phyloP scores from a whole-genome alignment of 1,140 invertebrate species.

The Phthorimaea operculella region DNA sequence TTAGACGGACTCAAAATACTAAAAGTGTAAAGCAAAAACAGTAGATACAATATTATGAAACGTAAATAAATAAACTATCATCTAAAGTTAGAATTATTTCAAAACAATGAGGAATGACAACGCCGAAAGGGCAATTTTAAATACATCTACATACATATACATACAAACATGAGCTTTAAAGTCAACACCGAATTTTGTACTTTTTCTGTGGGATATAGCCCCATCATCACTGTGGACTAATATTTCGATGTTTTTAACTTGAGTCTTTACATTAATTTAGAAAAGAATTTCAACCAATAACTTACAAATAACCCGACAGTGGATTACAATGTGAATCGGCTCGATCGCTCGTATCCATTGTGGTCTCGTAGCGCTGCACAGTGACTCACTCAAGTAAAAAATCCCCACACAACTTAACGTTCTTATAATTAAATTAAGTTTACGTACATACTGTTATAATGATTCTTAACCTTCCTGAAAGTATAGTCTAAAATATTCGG shows the following conservation, averaged over 20 bases:
- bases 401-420: conserved; percentile 44
- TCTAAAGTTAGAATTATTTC: conserved; percentile 47
- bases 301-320: conserved; percentile 43
- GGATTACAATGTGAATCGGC: conserved; percentile 35
- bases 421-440: conserved; percentile 14
- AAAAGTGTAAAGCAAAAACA: conserved; percentile 57
- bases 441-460: conserved; percentile 1
- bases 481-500: conserved; percentile 47
- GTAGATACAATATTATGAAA: conserved; percentile 51
- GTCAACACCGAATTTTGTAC: conserved; percentile 67
- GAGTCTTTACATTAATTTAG: conserved; percentile 60
- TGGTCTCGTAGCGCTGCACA: conserved; percentile 59
- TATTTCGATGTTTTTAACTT: conserved; percentile 64
- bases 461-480: conserved; percentile 37
- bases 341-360: conserved; percentile 57
- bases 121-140: conserved; percentile 54
- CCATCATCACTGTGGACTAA: conserved; percentile 63
- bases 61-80: conserved; percentile 61
- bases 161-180: conserved; percentile 60
- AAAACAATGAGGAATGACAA: conserved; percentile 49
- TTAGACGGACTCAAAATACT: conserved; percentile 62
- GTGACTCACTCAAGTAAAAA: conserved; percentile 60
- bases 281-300: conserved; percentile 64
- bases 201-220: conserved; percentile 55
- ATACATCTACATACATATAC: conserved; percentile 62